Percentiles rank a stretch among this genome's conserved stretches.
These are phyloP conservation scores for Anadara kagoshimensis DNA, from an alignment of 1,140 invertebrate species.

Conservation along the genomic window DNA sequence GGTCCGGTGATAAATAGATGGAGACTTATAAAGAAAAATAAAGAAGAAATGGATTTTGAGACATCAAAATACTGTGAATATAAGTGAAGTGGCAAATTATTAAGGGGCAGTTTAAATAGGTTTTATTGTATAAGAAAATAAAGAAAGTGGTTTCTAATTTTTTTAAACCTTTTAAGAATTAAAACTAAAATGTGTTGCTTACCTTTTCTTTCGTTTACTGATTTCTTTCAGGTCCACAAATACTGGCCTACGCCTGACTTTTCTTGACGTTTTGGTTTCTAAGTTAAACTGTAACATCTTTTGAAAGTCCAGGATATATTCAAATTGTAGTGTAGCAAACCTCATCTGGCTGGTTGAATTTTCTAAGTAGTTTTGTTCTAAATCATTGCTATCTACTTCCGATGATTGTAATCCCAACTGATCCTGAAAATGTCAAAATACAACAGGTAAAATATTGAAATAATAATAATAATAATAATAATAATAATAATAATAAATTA, in stretches of 20 bases:
- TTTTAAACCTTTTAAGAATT: too few species aligned
- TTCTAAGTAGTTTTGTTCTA: slow-evolving; percentile 41
- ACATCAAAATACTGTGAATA: too few species aligned
- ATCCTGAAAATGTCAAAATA: slow-evolving; percentile 3
- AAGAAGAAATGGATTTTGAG: too few species aligned
- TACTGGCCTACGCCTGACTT: slow-evolving; percentile 44
- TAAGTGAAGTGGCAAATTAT: too few species aligned
- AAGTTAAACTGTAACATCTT: slow-evolving; percentile 51
- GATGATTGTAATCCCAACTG: slow-evolving; percentile 18
- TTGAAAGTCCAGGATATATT: slow-evolving; percentile 51
- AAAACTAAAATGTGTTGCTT: not conserved
- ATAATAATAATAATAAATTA: too few species aligned
- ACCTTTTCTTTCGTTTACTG: slow-evolving; percentile 32
- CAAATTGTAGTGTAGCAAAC: slow-evolving; percentile 32
- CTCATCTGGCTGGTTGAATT: slow-evolving; percentile 30
- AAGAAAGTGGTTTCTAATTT: too few species aligned
- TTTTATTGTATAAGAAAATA: too few species aligned
- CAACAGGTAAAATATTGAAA: not conserved
- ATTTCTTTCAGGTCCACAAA: slow-evolving; percentile 43
- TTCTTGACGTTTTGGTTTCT: slow-evolving; percentile 23
- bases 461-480: too few species aligned
- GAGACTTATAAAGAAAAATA: too few species aligned
- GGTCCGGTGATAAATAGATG: too few species aligned
- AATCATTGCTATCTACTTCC: slow-evolving; percentile 21
- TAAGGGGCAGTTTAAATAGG: too few species aligned